Evolutionary conservation across 2,113 vertebrate species (phyloP), one percentile per base, ranked within the genome.

Genomic region (Bothrops jararaca): DNA sequence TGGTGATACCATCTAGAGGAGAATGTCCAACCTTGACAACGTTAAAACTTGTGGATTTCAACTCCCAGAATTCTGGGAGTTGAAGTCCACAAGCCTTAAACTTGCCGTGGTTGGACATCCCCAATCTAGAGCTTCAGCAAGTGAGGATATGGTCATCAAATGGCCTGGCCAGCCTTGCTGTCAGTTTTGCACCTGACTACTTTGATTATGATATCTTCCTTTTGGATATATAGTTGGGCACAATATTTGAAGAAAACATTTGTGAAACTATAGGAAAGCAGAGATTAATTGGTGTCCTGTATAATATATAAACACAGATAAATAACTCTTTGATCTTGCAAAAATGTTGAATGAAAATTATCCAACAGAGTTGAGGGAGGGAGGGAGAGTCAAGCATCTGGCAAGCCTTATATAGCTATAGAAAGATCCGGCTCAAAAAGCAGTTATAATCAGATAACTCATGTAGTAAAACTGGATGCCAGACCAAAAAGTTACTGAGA

Each of bases 401-500:
- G 48, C 48, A 50, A 50, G 48, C 48, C 48, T 50, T 50, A 50
- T 50, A 50, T 50, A 50, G 48, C 90, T 95, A 91, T 92, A 91
- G 7, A 2, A 88, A 42, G 60, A 91, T 94, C 93, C 91, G 18
- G 86, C 89, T 93, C 42, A 91, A 92, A 93, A 64, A 80, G 58
- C 94, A 94, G 94, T 95, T 88, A 87, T 57, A 89, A 69, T 85
- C 86, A 94, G 85, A 93, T 22, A 93, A 48, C 24, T 93, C 86
- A 54, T 85, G 42, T 22, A 45, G 10, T 85, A 42, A 74, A 95
- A 85, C 2, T 94, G 89, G 48, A 90, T 11, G 8, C 34, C 1
- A n/a, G 24, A 18, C 9, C 50, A 90, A 89, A 80, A 13, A 26
- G 10, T 80, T 90, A 20, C 24, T 88, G 88, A 93, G 74, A 45